Conservation (phyloP, 2,888 invertebrate species). For the Cephus runcator region DNA sequence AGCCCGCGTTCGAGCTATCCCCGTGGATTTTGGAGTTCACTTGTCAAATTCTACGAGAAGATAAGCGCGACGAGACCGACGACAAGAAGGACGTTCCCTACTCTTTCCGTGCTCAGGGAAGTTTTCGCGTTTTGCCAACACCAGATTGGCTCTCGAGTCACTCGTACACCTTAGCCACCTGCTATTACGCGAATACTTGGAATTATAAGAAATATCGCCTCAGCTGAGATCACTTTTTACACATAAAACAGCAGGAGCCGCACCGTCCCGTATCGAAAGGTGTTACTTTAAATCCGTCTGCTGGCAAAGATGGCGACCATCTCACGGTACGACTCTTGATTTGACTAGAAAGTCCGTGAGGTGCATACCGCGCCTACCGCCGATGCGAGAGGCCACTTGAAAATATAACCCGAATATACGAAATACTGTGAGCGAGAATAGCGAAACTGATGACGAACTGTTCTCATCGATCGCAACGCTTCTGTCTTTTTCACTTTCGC, state of each 20-base stretch:
- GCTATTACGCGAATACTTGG: not conserved
- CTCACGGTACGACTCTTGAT: conserved; percentile 7
- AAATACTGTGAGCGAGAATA: not conserved
- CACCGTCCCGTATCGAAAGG: conserved; percentile 8
- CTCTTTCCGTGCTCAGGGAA: not conserved
- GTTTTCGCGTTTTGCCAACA: conserved; percentile 1
- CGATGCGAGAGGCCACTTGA: not conserved
- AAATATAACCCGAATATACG: not conserved
- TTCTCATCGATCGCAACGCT: not conserved
- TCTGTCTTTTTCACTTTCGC: not conserved
- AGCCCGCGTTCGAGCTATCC: not conserved
- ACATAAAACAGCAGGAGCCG: conserved; percentile 13
- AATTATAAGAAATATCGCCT: not conserved
- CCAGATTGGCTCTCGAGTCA: not conserved
- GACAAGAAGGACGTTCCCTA: not conserved
- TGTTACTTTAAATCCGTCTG: conserved; percentile 27
- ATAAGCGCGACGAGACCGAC: not conserved
- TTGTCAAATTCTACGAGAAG: not conserved
- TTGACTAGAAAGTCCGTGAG: conserved; percentile 7
- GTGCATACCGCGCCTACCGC: not conserved
- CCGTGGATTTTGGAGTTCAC: not conserved
- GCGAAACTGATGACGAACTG: not conserved
- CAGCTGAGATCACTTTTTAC: conserved; percentile 12
- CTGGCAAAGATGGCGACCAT: conserved; percentile 42
- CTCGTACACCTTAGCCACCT: not conserved